phyloP scores from a whole-genome alignment of 2,888 invertebrate species.

The Sphaerophoria rueppellii region DNA sequence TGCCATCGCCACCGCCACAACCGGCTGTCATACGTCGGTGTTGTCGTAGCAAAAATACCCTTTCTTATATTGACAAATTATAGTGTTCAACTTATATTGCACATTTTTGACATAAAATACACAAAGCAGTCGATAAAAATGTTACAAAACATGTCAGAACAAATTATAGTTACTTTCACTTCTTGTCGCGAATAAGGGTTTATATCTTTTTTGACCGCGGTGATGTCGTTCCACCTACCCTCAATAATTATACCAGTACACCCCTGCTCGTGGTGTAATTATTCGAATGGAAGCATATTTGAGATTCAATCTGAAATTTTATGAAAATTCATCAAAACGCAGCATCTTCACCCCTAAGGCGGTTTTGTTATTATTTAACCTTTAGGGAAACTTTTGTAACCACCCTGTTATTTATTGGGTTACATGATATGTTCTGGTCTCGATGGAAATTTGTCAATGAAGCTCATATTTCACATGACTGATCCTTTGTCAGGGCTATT shows the following conservation, averaged over 20 bases:
- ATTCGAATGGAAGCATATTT: constrained; percentile 20
- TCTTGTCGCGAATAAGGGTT: constrained; percentile 3
- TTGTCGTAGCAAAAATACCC: constrained; percentile 14
- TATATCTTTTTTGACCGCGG: constrained; percentile 31
- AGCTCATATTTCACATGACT: constrained; percentile 12
- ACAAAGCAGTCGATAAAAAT: constrained; percentile 82
- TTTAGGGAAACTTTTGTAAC: neutral
- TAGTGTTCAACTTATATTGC: constrained; percentile 54
- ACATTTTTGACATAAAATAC: constrained; percentile 64
- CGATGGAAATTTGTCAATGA: neutral
- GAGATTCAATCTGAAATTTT: constrained; percentile 19
- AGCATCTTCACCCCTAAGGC: constrained; percentile 27
- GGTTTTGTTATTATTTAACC: constrained; percentile 5
- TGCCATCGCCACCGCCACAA: neutral
- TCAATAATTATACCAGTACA: constrained; percentile 13
- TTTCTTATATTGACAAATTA: constrained; percentile 60
- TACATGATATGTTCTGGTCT: neutral
- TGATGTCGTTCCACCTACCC: constrained; percentile 21
- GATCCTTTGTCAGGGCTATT: no score
- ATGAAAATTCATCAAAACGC: neutral
- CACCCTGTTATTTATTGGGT: constrained; percentile 13
- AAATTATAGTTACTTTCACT: constrained; percentile 77
- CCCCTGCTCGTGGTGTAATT: constrained; percentile 45
- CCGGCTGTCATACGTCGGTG: no score
- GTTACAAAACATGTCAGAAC: constrained; percentile 82